Conservation (phyloP, 2,113 vertebrate species). For the Formicarius rufipectus region DNA sequence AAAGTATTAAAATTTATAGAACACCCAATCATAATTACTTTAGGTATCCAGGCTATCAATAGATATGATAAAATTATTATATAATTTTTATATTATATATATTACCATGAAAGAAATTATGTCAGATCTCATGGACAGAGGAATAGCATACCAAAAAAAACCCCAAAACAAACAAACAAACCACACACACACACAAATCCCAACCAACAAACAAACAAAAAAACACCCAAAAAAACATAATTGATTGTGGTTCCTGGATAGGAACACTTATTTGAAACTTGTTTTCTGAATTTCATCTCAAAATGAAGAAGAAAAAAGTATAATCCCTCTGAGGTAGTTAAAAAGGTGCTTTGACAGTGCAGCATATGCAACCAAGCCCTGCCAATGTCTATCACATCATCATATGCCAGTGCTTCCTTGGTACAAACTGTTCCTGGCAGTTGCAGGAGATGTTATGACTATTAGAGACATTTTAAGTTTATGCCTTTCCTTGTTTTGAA, state of each 20-base stretch:
- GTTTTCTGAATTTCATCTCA: not conserved
- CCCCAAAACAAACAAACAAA: no score
- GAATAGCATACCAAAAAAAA: not conserved
- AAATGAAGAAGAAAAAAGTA: not conserved
- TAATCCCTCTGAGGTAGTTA: not conserved
- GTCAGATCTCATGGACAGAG: not conserved
- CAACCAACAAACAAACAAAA: no score
- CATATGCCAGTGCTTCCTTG: not conserved
- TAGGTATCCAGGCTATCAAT: not conserved
- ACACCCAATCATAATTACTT: not conserved
- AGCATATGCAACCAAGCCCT: not conserved
- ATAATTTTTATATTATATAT: not conserved
- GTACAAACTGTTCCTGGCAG: slow-evolving; percentile 30
- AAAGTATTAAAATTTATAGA: not conserved
- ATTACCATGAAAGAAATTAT: not conserved
- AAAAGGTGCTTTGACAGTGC: slow-evolving; percentile 25
- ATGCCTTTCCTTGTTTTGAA: not conserved
- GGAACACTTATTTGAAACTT: not conserved
- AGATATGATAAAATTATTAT: not conserved
- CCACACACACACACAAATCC: no score
- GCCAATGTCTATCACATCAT: slow-evolving; percentile 12
- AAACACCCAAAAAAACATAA: no score
- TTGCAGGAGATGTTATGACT: not conserved
- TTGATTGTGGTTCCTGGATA: not conserved
- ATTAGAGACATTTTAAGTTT: not conserved